These are phyloP conservation scores for Musca vetustissima DNA, from an alignment of 1,140 invertebrate species.

Conservation along the genomic window DNA sequence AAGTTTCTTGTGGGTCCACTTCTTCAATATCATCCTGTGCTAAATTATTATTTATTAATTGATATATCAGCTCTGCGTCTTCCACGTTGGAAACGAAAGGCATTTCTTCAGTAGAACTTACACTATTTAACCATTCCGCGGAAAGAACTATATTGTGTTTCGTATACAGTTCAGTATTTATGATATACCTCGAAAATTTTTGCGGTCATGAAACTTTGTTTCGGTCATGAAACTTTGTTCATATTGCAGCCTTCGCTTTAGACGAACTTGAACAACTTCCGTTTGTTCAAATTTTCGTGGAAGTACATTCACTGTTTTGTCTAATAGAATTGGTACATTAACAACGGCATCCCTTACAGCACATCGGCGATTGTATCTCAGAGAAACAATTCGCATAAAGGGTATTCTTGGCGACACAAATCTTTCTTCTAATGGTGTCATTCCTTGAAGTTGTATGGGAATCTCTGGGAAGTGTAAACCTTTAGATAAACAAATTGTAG, in stretches of 20 bases:
- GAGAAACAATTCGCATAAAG: slow-evolving; percentile 19
- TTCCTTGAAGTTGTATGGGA: background rate
- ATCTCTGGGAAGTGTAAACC: slow-evolving; percentile 3
- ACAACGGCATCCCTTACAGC: slow-evolving; percentile 1
- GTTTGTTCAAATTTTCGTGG: slow-evolving; percentile 23
- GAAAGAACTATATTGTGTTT: slow-evolving; percentile 4
- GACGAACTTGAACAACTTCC: slow-evolving; percentile 21
- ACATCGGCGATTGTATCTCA: slow-evolving; percentile 1
- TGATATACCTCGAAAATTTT: slow-evolving; percentile 21
- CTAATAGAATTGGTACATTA: slow-evolving; percentile 8
- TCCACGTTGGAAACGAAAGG: background rate
- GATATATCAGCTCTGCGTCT: background rate
- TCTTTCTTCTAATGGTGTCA: slow-evolving; percentile 7
- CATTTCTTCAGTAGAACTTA: background rate
- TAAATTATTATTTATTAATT: background rate
- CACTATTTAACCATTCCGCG: background rate
- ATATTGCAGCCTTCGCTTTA: slow-evolving; percentile 11
- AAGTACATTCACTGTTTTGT: slow-evolving; percentile 3
- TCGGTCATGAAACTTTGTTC: slow-evolving; percentile 24
- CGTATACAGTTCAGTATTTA: slow-evolving; percentile 16
- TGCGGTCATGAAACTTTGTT: slow-evolving; percentile 21
- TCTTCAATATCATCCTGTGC: background rate
- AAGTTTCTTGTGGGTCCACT: slow-evolving; percentile 15
- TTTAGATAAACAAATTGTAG: background rate
- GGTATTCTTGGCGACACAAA: slow-evolving; percentile 13